Percentiles rank a stretch among this genome's conserved stretches.
These are phyloP conservation scores for Mythimna loreyi DNA, from an alignment of 2,888 invertebrate species.

Conservation along the genomic window DNA sequence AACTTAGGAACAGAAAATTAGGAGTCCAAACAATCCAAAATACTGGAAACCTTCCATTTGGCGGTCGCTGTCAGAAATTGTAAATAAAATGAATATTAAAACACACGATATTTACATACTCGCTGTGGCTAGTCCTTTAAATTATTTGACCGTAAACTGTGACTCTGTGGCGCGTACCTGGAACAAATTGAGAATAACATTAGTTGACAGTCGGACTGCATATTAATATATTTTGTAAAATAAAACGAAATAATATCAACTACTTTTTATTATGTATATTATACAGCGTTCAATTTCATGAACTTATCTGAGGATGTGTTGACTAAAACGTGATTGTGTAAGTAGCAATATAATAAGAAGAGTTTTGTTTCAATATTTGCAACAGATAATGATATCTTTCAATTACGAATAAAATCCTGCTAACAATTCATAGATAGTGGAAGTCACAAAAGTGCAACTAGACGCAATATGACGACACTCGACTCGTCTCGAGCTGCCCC, in stretches of 20 bases:
- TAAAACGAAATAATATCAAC: conserved; percentile 30
- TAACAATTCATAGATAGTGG: conserved; percentile 13
- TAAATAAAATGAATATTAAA: conserved; percentile 71
- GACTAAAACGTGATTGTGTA: neutral
- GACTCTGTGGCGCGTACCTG: conserved; percentile 68
- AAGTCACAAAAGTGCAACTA: conserved; percentile 38
- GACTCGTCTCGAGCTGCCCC: conserved; percentile 7
- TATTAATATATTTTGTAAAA: conserved; percentile 21
- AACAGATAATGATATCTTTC: neutral
- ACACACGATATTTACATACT: conserved; percentile 66
- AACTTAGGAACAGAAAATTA: conserved; percentile 33
- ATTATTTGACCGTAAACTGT: conserved; percentile 47
- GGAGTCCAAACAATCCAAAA: conserved; percentile 29
- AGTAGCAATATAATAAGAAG: neutral
- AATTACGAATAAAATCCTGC: neutral
- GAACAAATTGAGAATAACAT: conserved; percentile 66
- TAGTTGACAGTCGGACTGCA: conserved; percentile 48
- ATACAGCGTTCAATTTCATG: conserved; percentile 30
- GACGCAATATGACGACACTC: conserved; percentile 42
- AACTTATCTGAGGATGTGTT: conserved; percentile 6
- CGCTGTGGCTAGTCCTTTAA: conserved; percentile 41
- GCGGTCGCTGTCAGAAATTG: conserved; percentile 54
- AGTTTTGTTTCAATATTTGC: neutral
- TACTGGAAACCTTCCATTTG: conserved; percentile 36
- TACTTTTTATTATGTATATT: conserved; percentile 14